Evolutionary conservation across 2,797 vertebrate species (phyloP).

Genomic region (Avahi laniger): DNA sequence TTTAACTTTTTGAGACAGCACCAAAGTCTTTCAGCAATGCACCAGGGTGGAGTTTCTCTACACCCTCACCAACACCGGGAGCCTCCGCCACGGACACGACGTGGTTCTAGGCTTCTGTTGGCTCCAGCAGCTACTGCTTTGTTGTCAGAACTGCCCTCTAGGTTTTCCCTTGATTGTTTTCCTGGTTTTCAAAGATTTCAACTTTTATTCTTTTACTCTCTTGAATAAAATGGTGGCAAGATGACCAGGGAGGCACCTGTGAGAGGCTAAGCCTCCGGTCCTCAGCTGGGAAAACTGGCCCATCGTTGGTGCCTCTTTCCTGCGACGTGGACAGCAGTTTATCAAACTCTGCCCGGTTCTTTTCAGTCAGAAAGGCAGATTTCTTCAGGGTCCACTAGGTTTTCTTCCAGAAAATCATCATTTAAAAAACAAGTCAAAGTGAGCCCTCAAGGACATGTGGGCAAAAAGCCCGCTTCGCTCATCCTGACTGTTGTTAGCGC

Average conservation of each 20-base stretch:
- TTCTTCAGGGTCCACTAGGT: background rate
- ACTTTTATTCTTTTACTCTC: background rate
- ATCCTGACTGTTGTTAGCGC: background rate
- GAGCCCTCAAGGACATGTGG: background rate
- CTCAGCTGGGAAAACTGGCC: background rate
- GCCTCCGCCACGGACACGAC: background rate
- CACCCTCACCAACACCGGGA: rapidly evolving
- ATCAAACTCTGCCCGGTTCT: background rate
- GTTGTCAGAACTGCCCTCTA: no score
- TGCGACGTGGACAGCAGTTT: background rate
- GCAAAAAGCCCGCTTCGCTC: background rate
- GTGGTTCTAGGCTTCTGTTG: rapidly evolving
- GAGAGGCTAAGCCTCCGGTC: background rate
- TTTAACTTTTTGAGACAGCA: background rate
- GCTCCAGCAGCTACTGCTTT: background rate
- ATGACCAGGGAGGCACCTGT: background rate
- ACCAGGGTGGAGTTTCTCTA: rapidly evolving
- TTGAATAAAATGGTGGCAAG: background rate
- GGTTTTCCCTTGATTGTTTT: background rate
- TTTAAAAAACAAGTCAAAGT: background rate
- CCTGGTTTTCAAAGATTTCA: background rate
- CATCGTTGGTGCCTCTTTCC: background rate
- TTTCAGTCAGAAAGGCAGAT: background rate
- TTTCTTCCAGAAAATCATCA: background rate
- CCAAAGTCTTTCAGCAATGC: background rate